Conservation (phyloP, 2,797 vertebrate species). For the Mionectes olivaceus region DNA sequence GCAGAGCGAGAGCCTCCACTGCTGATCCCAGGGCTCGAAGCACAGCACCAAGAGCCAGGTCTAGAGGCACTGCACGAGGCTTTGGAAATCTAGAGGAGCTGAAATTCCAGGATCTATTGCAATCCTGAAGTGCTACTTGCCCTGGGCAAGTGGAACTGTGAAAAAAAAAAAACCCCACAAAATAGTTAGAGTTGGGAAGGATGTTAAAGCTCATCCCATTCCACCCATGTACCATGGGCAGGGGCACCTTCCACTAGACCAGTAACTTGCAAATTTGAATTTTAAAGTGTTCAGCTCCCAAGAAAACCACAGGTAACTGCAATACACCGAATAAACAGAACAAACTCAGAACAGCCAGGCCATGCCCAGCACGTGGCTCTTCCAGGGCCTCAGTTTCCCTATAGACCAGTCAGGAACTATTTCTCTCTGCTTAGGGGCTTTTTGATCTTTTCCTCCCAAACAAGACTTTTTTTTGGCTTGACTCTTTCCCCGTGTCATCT, state of each 20-base stretch:
- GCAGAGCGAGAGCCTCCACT: not conserved
- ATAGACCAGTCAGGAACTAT: not conserved
- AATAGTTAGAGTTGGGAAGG: not conserved
- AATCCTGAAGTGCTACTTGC: not conserved
- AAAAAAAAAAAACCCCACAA: not conserved
- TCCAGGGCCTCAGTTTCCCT: not conserved
- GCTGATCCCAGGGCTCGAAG: not conserved
- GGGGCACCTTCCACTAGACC: not conserved
- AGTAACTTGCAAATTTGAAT: too few species aligned
- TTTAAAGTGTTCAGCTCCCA: not conserved
- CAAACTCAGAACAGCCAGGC: fast-evolving
- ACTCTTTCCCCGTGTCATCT: not conserved
- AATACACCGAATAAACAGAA: fast-evolving
- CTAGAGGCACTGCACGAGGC: not conserved
- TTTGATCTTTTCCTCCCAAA: not conserved
- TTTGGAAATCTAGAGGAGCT: not conserved
- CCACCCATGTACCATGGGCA: not conserved
- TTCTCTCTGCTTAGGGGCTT: not conserved
- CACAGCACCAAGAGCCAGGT: not conserved
- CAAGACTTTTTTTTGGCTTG: not conserved
- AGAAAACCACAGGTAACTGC: fast-evolving
- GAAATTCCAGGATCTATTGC: not conserved
- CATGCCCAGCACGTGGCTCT: fast-evolving
- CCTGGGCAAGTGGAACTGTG: not conserved
- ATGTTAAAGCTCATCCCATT: not conserved